A percentile compares a stretch with the other conserved stretches of the same genome.
Evolutionary conservation across 37 sponge, comb jelly and placozoan genomes (phyloP).

Genomic region (Aphrocallistes beatrix): DNA sequence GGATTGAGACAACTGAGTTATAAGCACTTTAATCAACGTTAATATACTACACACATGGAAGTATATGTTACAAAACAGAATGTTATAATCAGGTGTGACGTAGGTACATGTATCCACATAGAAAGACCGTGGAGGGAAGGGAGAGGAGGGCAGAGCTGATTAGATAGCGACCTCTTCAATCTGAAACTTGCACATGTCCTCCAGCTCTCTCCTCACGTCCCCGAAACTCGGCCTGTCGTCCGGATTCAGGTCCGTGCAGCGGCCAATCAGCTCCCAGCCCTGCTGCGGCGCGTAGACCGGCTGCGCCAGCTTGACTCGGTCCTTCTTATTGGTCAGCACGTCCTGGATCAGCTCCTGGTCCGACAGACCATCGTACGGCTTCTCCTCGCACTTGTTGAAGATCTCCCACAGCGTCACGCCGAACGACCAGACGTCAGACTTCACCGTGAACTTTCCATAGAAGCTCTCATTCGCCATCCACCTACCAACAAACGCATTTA

Average conservation of each 20-base stretch:
- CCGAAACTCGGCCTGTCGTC: neutral
- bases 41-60: too few species aligned
- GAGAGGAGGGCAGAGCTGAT: too few species aligned
- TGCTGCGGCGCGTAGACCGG: neutral
- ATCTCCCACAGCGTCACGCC: constrained; percentile 78
- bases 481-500: constrained; percentile 31
- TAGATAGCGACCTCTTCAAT: neutral
- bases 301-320: neutral
- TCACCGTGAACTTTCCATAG: constrained; percentile 72
- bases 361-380: constrained; percentile 48
- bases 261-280: neutral
- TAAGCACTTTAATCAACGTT: too few species aligned
- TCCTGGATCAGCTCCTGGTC: constrained; percentile 72
- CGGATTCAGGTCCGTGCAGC: neutral
- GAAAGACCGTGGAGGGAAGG: neutral
- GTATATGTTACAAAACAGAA: too few species aligned
- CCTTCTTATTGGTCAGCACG: constrained; percentile 13
- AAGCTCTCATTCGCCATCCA: constrained; percentile 85
- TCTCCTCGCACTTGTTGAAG: constrained; percentile 37
- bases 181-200: constrained; percentile 17
- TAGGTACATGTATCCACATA: neutral
- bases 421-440: constrained; percentile 70
- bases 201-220: neutral
- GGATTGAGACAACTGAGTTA: too few species aligned
- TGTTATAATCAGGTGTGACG: too few species aligned